phyloP scores from a whole-genome alignment of 2,888 invertebrate species.

The Hipparchia semele region DNA sequence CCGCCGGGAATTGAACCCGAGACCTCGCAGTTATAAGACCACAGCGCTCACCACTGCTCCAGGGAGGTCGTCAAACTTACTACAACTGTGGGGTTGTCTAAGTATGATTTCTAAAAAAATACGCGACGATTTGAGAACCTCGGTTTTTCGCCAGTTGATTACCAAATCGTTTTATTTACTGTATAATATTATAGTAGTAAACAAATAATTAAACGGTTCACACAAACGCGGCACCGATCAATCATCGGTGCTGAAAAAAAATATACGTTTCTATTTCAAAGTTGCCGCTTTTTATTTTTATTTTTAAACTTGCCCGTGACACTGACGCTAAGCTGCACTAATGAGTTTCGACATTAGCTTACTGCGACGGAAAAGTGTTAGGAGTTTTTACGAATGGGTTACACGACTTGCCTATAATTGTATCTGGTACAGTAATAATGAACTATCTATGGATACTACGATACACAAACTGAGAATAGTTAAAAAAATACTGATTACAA shows the following conservation, averaged over 20 bases:
- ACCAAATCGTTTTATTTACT: background rate
- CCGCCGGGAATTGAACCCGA: no score
- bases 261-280: constrained; percentile 74
- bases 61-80: background rate
- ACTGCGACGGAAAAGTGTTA: constrained; percentile 61
- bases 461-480: no score
- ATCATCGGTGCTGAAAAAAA: constrained; percentile 61
- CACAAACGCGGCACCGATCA: constrained; percentile 60
- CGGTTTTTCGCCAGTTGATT: no score
- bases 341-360: constrained; percentile 81
- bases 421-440: background rate
- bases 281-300: constrained; percentile 64
- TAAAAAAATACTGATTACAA: no score
- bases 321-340: constrained; percentile 78
- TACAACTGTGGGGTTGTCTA: background rate
- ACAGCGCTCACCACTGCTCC: no score
- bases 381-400: constrained; percentile 71
- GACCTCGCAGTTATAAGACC: no score
- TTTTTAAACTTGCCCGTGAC: constrained; percentile 79
- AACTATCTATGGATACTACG: background rate
- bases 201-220: constrained; percentile 44
- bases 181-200: constrained; percentile 17
- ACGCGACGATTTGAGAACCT: no score
- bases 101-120: background rate
- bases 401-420: constrained; percentile 36